A percentile compares a stretch with the other conserved stretches of the same genome.
Evolutionary conservation across 2,888 invertebrate genomes (phyloP).

Genomic region (Agrilus biguttatus): DNA sequence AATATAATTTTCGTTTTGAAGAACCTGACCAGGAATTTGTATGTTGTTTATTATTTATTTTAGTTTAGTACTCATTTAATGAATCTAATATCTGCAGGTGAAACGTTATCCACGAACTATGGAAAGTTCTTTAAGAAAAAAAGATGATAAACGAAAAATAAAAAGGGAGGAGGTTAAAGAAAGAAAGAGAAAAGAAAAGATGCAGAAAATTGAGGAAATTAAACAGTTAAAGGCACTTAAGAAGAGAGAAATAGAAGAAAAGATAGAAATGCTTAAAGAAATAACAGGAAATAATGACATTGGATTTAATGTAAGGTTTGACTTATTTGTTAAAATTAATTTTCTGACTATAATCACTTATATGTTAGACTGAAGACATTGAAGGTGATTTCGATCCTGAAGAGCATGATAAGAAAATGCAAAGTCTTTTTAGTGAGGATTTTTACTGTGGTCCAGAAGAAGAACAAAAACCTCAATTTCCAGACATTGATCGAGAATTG

Average conservation of each 20-base stretch:
- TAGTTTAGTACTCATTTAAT: not conserved
- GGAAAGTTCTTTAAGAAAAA: conserved; percentile 59
- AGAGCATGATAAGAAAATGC: conserved; percentile 77
- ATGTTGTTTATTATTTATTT: conserved; percentile 19
- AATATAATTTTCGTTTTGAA: conserved; percentile 92
- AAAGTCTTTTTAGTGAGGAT: conserved; percentile 69
- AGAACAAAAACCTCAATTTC: conserved; percentile 72
- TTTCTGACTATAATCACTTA: conserved; percentile 2
- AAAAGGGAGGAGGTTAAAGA: conserved; percentile 62
- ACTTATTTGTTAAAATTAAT: conserved; percentile 1
- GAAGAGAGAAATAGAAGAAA: conserved; percentile 77
- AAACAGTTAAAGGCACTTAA: conserved; percentile 75
- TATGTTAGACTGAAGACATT: conserved; percentile 56
- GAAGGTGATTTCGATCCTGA: conserved; percentile 86
- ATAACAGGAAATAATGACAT: conserved; percentile 69
- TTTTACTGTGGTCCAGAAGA: conserved; percentile 64
- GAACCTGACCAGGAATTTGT: conserved; percentile 90
- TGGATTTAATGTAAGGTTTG: conserved; percentile 39
- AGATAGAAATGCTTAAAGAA: conserved; percentile 71
- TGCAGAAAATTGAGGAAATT: conserved; percentile 74
- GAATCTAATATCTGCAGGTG: conserved; percentile 35
- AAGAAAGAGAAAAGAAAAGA: conserved; percentile 65
- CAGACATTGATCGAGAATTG: conserved; percentile 61
- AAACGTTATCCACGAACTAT: conserved; percentile 87
- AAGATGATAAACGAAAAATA: conserved; percentile 62